Conservation (phyloP, 2,888 invertebrate genomes). For the Xestoiulus laeticollis region DNA sequence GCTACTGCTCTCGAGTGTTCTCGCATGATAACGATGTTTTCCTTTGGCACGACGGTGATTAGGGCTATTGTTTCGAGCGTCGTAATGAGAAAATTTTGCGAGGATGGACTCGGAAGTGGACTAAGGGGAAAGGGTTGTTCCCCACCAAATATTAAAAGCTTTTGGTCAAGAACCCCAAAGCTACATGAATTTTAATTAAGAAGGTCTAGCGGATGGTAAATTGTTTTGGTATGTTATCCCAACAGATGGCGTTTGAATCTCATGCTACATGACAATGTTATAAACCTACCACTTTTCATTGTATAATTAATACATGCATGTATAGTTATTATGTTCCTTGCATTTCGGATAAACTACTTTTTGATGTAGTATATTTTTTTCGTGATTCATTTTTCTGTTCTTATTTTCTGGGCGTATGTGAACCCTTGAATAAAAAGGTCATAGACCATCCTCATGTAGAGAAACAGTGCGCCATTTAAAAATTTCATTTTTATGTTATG, state of each 20-base stretch:
- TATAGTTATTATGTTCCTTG: neutral
- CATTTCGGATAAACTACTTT: neutral
- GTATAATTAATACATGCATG: no score
- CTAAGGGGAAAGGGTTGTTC: neutral
- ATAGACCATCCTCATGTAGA: neutral
- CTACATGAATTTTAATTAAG: neutral
- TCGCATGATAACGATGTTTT: neutral
- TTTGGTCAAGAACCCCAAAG: no score
- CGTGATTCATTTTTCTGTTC: neutral
- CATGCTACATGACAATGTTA: neutral
- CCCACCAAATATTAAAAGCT: no score
- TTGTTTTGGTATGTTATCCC: neutral
- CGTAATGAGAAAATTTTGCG: neutral
- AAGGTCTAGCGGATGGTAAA: neutral
- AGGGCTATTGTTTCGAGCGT: neutral
- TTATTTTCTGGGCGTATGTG: neutral
- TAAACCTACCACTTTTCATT: no score
- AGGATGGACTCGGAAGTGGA: neutral
- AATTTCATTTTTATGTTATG: slow-evolving; percentile 2
- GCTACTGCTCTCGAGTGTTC: neutral
- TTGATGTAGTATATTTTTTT: neutral
- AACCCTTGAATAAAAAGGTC: neutral
- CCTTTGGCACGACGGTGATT: neutral
- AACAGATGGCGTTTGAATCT: neutral
- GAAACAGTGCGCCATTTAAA: neutral